These are phyloP conservation scores for Microplitis mediator DNA, from an alignment of 1,140 invertebrate genomes.

Conservation along the genomic window DNA sequence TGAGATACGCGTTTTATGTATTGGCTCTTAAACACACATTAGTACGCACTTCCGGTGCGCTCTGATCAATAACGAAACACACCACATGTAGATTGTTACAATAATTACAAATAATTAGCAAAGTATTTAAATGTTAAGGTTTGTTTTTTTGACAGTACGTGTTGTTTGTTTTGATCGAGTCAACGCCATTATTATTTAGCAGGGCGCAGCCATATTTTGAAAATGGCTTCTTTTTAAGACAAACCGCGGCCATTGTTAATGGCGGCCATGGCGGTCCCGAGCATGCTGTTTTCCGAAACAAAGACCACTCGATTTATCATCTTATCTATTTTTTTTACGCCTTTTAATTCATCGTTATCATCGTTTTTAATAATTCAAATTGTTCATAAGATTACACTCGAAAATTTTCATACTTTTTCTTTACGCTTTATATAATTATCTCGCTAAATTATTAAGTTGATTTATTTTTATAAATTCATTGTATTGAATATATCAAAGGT, in stretches of 20 bases:
- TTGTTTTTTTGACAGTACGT: slow-evolving; percentile 50
- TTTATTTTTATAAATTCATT: too few species aligned
- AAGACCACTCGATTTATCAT: not conserved
- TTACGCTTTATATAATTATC: too few species aligned
- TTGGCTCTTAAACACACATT: slow-evolving; percentile 33
- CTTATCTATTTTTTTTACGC: not conserved
- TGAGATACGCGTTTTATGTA: slow-evolving; percentile 12
- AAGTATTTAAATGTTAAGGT: not conserved
- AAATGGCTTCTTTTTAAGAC: slow-evolving; percentile 67
- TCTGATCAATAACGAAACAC: slow-evolving; percentile 42
- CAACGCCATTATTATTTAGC: slow-evolving; percentile 63
- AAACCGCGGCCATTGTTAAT: slow-evolving; percentile 28
- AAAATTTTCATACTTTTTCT: too few species aligned
- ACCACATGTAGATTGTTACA: slow-evolving; percentile 12
- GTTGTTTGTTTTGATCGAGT: slow-evolving; percentile 66
- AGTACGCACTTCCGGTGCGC: slow-evolving; percentile 52
- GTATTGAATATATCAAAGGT: too few species aligned
- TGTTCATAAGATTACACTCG: too few species aligned
- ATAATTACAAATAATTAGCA: not conserved
- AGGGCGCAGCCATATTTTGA: slow-evolving; percentile 75
- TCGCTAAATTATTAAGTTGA: too few species aligned
- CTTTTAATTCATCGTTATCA: not conserved
- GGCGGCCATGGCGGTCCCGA: slow-evolving; percentile 33
- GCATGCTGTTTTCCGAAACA: slow-evolving; percentile 27
- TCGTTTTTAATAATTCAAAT: not conserved